phyloP scores from a whole-genome alignment of 2,888 invertebrate genomes.

The Myopa tessellatipennis region DNA sequence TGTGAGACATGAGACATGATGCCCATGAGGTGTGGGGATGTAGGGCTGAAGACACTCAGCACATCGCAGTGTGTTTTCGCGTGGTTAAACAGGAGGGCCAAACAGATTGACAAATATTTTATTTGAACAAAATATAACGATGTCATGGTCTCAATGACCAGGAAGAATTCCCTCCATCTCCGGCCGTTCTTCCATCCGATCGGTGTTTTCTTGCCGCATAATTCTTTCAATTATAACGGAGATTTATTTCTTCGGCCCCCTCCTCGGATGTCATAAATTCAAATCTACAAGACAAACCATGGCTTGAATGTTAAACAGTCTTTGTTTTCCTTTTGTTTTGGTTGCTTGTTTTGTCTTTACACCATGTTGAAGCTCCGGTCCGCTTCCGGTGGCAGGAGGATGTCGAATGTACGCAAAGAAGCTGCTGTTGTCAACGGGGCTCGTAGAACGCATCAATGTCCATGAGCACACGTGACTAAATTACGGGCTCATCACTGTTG shows the following conservation, averaged over 20 bases:
- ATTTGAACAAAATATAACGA: not conserved
- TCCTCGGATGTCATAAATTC: not conserved
- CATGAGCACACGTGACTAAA: constrained; percentile 33
- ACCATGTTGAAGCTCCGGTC: not conserved
- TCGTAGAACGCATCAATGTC: constrained; percentile 13
- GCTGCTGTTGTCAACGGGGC: not conserved
- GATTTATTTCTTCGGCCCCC: constrained; percentile 5
- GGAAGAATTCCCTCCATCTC: not conserved
- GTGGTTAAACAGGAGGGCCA: too few relatives aligned
- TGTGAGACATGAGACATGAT: too few relatives aligned
- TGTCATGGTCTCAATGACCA: not conserved
- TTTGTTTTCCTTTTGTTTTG: not conserved
- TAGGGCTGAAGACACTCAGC: too few relatives aligned
- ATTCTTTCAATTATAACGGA: constrained; percentile 18
- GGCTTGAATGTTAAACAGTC: constrained; percentile 19
- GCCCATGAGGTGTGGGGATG: too few relatives aligned
- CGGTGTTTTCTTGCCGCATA: not conserved
- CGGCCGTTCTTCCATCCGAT: not conserved
- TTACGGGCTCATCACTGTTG: constrained; percentile 9
- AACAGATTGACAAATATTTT: not conserved
- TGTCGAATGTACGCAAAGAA: not conserved
- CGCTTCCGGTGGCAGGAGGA: not conserved
- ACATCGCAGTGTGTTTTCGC: too few relatives aligned
- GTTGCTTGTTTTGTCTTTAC: not conserved
- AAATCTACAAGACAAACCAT: constrained; percentile 10